A percentile compares a stretch with the other conserved stretches of the same genome.
phyloP scores from a whole-genome alignment of 2,888 invertebrate species.

The Napeogenes sylphis region DNA sequence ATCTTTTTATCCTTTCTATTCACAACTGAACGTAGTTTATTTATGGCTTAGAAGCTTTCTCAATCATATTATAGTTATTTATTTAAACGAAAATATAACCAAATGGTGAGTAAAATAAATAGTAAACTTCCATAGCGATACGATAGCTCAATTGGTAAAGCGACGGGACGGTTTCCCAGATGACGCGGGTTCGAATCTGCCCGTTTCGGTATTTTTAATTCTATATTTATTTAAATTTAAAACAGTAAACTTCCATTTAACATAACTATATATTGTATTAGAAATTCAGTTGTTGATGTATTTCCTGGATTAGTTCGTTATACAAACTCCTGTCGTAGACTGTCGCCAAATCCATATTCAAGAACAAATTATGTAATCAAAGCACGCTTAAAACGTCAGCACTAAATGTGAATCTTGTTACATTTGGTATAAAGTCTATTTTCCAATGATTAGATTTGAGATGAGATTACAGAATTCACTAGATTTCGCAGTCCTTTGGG shows the following conservation, averaged over 20 bases:
- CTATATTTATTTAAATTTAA: too few relatives aligned
- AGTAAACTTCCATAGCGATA: too few relatives aligned
- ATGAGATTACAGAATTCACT: constrained; percentile 24
- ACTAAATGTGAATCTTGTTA: constrained; percentile 16
- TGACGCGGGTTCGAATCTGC: too few relatives aligned
- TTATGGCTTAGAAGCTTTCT: constrained; percentile 44
- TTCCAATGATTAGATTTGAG: constrained; percentile 19
- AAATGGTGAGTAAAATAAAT: too few relatives aligned
- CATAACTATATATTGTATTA: too few relatives aligned
- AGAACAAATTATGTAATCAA: constrained; percentile 32
- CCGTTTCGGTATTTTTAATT: too few relatives aligned
- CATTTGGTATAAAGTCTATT: constrained; percentile 24
- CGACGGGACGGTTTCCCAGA: too few relatives aligned
- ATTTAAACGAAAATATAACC: too few relatives aligned
- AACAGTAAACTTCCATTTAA: too few relatives aligned
- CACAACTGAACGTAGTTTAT: constrained; percentile 47
- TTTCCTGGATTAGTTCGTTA: constrained; percentile 21
- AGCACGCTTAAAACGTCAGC: constrained; percentile 23
- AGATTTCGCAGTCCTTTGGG: constrained; percentile 29
- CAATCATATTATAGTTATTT: constrained; percentile 8
- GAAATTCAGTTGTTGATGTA: constrained; percentile 13
- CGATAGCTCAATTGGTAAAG: too few relatives aligned
- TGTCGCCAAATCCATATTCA: constrained; percentile 33
- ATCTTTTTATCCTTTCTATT: constrained; percentile 55
- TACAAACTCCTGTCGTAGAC: constrained; percentile 17